A percentile compares a stretch with the other conserved stretches of the same genome.
Conservation (phyloP, 2,113 vertebrate species). For the Elaphurus davidianus region DNA sequence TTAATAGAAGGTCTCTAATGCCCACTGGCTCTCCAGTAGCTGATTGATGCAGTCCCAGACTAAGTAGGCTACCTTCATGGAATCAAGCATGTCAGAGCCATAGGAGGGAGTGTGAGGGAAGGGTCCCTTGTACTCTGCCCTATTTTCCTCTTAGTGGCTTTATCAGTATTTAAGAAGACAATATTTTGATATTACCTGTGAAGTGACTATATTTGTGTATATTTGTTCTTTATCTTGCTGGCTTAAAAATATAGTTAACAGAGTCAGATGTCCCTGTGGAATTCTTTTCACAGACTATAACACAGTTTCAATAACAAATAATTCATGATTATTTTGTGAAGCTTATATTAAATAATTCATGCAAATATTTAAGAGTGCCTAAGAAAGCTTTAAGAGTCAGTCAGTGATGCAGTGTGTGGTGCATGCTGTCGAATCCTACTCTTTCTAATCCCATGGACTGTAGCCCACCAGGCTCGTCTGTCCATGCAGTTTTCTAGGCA, state of each 20-base stretch:
- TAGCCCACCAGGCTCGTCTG: neutral
- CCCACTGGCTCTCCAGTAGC: constrained; percentile 25
- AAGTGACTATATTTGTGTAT: neutral
- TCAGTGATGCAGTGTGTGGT: neutral
- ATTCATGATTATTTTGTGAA: neutral
- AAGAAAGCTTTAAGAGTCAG: neutral
- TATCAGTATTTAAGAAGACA: neutral
- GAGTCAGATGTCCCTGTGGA: neutral
- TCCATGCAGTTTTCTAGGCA: neutral
- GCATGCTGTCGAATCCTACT: neutral
- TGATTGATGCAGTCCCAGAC: constrained; percentile 47
- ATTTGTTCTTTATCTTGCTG: neutral
- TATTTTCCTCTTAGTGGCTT: neutral
- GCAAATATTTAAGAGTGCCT: neutral
- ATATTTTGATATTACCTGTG: neutral
- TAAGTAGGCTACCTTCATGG: neutral
- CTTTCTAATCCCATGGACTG: neutral
- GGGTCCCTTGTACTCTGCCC: neutral
- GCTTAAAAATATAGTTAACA: constrained; percentile 5
- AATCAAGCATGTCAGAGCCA: neutral
- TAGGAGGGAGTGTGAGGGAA: neutral
- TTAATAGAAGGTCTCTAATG: constrained; percentile 58
- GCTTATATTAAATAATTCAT: neutral
- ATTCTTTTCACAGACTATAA: neutral
- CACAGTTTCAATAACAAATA: neutral